A percentile compares a stretch with the other conserved stretches of the same genome.
These are phyloP conservation scores for Wasmannia auropunctata DNA, from an alignment of 1,140 invertebrate genomes.

Conservation along the genomic window DNA sequence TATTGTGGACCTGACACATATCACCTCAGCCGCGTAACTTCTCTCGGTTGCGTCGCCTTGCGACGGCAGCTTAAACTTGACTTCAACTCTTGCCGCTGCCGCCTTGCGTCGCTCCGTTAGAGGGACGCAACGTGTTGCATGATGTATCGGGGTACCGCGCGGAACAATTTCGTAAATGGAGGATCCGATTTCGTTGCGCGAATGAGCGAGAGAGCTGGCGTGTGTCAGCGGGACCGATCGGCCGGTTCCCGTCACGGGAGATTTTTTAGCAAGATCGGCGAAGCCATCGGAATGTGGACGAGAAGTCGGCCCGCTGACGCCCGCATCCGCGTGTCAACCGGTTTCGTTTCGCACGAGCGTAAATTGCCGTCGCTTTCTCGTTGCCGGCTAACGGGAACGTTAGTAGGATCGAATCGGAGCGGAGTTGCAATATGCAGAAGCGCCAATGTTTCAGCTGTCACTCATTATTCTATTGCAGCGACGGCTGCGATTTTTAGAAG, in stretches of 20 bases:
- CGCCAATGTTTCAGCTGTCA: conserved; percentile 44
- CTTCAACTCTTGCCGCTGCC: conserved; percentile 70
- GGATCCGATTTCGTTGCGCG: conserved; percentile 42
- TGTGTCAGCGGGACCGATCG: neutral
- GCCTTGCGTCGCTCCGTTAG: conserved; percentile 18
- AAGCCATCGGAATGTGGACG: no score
- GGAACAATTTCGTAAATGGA: conserved; percentile 35
- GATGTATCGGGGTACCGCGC: conserved; percentile 55
- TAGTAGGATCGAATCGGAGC: neutral
- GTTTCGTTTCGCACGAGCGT: neutral
- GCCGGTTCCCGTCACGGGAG: neutral
- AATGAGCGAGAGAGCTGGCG: conserved; percentile 12
- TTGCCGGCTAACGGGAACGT: neutral
- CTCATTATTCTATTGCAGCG: conserved; percentile 50
- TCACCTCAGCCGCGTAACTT: conserved; percentile 77
- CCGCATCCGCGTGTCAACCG: conserved; percentile 15
- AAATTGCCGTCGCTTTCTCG: conserved; percentile 1
- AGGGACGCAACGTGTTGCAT: conserved; percentile 71
- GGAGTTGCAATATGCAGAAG: conserved; percentile 27
- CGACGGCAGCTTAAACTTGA: conserved; percentile 75
- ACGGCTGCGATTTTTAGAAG: conserved; percentile 41
- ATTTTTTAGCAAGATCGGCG: conserved; percentile 19
- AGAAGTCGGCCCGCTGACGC: neutral
- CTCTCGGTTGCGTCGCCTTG: conserved; percentile 69
- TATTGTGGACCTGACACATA: conserved; percentile 81